Conservation (phyloP, 2,888 invertebrate species). For the Epinotia demarniana region DNA sequence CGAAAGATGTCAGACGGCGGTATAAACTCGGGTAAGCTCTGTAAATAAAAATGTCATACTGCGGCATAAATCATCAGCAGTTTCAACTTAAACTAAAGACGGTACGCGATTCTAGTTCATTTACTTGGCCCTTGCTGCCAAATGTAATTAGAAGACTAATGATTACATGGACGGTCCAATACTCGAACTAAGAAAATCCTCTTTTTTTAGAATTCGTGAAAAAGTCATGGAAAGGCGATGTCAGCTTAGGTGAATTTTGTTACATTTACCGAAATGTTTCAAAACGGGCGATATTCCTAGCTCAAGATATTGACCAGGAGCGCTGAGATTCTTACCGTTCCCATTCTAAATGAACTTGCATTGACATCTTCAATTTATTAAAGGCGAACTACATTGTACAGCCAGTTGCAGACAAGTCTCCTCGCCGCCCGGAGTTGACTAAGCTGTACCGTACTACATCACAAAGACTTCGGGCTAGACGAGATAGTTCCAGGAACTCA, state of each 20-base stretch:
- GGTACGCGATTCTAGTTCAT: no score
- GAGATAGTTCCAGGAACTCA: background rate
- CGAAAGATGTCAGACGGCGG: no score
- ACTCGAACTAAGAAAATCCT: no score
- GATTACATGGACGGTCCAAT: no score
- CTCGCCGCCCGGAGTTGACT: background rate
- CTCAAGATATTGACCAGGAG: background rate
- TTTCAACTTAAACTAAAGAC: no score
- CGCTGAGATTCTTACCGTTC: background rate
- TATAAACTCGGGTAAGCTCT: no score
- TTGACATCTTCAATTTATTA: slow-evolving; percentile 1
- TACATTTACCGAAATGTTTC: background rate
- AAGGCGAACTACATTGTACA: background rate
- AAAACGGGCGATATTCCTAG: background rate
- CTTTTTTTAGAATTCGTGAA: no score
- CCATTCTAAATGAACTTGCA: background rate
- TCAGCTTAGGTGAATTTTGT: background rate
- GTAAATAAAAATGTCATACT: no score
- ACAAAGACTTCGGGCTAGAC: background rate
- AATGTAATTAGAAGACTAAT: no score
- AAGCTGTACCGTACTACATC: background rate
- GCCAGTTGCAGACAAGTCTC: background rate
- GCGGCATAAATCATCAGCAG: no score
- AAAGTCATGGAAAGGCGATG: no score
- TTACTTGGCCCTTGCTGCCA: no score